Conservation (phyloP, 1,140 invertebrate genomes). For the Atta colombica region DNA sequence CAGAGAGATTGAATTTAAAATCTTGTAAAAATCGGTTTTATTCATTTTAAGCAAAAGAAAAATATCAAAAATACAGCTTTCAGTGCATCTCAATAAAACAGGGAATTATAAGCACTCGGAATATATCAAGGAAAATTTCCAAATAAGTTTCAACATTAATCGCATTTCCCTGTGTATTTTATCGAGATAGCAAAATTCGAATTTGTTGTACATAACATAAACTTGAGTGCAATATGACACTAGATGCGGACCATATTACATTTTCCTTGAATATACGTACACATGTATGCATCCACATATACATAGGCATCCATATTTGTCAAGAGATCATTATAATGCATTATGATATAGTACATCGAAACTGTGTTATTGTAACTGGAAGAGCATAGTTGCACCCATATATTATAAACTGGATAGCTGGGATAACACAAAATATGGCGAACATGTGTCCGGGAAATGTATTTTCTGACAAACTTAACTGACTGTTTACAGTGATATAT, state of each 20-base stretch:
- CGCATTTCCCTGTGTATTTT: background rate
- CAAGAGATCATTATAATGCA: slow-evolving; percentile 62
- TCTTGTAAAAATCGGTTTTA: slow-evolving; percentile 31
- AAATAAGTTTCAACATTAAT: slow-evolving; percentile 35
- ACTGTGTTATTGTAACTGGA: slow-evolving; percentile 53
- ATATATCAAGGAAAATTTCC: background rate
- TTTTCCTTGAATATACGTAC: background rate
- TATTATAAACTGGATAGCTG: slow-evolving; percentile 50
- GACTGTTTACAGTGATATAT: slow-evolving; percentile 61
- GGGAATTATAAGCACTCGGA: background rate
- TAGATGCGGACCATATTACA: background rate
- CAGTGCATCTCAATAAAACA: slow-evolving; percentile 27
- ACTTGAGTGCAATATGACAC: slow-evolving; percentile 2
- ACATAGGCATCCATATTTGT: slow-evolving; percentile 30
- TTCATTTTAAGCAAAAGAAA: slow-evolving; percentile 21
- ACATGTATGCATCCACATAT: background rate
- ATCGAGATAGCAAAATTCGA: slow-evolving; percentile 6
- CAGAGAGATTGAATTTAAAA: slow-evolving; percentile 37
- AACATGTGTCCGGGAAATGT: slow-evolving; percentile 45
- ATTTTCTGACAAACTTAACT: slow-evolving; percentile 64
- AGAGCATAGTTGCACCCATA: slow-evolving; percentile 51
- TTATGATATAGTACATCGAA: slow-evolving; percentile 58
- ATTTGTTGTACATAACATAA: slow-evolving; percentile 3
- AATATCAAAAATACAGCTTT: background rate
- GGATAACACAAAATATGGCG: slow-evolving; percentile 55